Conservation (phyloP, 2,113 vertebrate genomes). For the Micronycteris hirsuta region DNA sequence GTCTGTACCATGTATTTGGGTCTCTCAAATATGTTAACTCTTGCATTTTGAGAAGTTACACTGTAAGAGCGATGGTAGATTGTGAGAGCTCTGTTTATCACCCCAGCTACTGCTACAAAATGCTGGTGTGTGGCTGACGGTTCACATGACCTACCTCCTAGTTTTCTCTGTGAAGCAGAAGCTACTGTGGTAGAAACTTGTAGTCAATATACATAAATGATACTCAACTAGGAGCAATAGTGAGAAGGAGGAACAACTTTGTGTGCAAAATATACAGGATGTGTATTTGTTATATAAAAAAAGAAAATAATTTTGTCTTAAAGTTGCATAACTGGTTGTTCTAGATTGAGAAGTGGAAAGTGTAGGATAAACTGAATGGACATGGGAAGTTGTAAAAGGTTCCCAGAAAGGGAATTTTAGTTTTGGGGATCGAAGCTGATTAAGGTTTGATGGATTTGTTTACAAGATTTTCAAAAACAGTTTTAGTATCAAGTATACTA, state of each 20-base stretch:
- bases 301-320: background rate
- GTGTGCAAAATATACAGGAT: background rate
- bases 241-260: background rate
- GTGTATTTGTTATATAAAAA: background rate
- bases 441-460: background rate
- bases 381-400: background rate
- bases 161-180: background rate
- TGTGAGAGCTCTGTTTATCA: background rate
- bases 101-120: background rate
- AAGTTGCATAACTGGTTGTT: background rate
- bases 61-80: background rate
- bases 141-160: background rate
- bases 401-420: background rate
- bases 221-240: background rate
- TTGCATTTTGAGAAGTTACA: background rate
- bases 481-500: background rate
- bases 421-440: background rate
- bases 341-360: background rate
- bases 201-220: background rate
- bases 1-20: background rate
- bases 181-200: background rate
- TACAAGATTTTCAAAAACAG: background rate
- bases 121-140: background rate
- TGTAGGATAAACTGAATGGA: background rate
- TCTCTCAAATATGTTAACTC: background rate